A percentile compares a stretch with the other conserved stretches of the same genome.
phyloP scores from a whole-genome alignment of 2,113 vertebrate species.

The Oncorhynchus mykiss region DNA sequence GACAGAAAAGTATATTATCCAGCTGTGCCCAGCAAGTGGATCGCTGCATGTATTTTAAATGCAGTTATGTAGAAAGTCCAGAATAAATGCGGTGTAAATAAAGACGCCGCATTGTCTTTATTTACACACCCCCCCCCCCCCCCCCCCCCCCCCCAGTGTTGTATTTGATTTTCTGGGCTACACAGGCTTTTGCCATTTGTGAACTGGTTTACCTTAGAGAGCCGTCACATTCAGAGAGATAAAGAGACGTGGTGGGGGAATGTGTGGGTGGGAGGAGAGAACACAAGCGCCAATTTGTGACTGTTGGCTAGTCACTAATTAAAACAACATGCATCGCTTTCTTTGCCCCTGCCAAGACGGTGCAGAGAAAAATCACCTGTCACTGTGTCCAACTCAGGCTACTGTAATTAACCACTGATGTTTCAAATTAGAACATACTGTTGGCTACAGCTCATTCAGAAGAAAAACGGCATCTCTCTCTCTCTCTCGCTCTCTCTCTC shows the following conservation, averaged over 20 bases:
- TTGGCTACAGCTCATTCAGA: background rate
- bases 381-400: background rate
- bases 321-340: conserved; percentile 1
- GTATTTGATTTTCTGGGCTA: too few relatives aligned
- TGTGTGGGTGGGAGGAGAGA: background rate
- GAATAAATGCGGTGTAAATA: background rate
- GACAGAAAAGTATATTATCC: background rate
- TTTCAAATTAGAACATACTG: background rate
- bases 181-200: background rate
- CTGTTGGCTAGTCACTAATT: conserved; percentile 24
- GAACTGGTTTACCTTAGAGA: background rate
- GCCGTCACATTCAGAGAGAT: background rate
- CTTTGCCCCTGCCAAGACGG: background rate
- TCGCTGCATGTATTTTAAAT: background rate
- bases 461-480: background rate
- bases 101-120: background rate
- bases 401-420: background rate
- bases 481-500: background rate
- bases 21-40: background rate
- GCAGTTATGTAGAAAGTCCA: background rate
- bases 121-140: too few relatives aligned
- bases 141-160: too few relatives aligned
- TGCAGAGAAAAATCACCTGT: conserved; percentile 11
- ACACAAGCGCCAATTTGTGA: background rate
- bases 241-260: too few relatives aligned